Base-by-base conservation (phyloP, 2,888 invertebrate species). In the Neria commutata region DNA sequence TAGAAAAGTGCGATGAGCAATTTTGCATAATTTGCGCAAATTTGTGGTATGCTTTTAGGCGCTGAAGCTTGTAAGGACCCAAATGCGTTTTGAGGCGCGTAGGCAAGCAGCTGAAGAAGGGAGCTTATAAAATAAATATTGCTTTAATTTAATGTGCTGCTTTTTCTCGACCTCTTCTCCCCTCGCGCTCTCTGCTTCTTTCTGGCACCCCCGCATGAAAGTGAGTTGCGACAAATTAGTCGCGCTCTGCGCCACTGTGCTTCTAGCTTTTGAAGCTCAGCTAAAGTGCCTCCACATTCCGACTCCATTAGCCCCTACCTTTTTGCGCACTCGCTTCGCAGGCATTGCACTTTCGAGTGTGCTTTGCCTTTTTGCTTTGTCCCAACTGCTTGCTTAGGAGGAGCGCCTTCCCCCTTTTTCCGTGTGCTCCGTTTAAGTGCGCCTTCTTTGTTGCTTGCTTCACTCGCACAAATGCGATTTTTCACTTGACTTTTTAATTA, bases 401-500 rank as follows among this genome's bases (percentile, higher is more conserved):
- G 70, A 69, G 71, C n/a, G n/a, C 67, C 71, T 72, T 71, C 70
- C 71, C 71, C 72, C 69, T 70, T 71, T 71, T 71, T 72, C 72
- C 68, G 69, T 71, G 70, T 67, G 62, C 54, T 60, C 46, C 60
- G 25, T 47, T 47, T 25, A 11, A 33, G 33, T 56, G 64, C 63
- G 60, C 24, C 19, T 17, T 17, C 19, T 21, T 23, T 17, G 6
- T n/a, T 14, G 14, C 17, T 17, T 46, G 19, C 46, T 21, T 16
- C 21, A n/a, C 69, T 70, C 72, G 65, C 69, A 66, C 67, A 74
- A 74, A 74, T 73, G 71, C 70, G 72, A 74, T 75, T 74, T 74
- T 75, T 72, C 73, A 72, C 73, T 72, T 72, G 73, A 72, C 72
- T 72, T 72, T 72, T 72, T 72, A 72, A 72, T 72, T 72, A 72